Base-by-base conservation (phyloP, 2,797 vertebrate species). In the Myripristis murdjan region DNA sequence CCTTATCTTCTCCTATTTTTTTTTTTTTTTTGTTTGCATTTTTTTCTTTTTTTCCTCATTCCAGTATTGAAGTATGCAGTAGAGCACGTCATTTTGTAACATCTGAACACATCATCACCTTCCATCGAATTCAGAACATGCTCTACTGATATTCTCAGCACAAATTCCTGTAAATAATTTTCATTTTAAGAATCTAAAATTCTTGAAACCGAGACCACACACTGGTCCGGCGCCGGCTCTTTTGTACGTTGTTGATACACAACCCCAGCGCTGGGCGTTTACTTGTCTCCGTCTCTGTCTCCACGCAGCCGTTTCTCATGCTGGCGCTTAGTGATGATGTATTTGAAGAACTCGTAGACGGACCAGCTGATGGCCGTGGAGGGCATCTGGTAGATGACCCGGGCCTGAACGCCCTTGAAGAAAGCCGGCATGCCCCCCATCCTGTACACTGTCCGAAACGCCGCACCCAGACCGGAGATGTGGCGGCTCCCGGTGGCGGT, bases 321-420 rank as follows among this genome's bases (percentile, higher is more conserved):
- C 89, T 96, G 96, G 86, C 91, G 96, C 87, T 97, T 96, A 64
- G 97, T 98, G 90, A 99, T 96, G 83, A 97, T 91, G 66, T 97
- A 98, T 86, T 99, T 98, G 93, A 99, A 99, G 94, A 99, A 99
- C 94, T 99, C 98, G 0, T 99, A 99, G 84, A 99, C 97, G 0
- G 98, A 99, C 98, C 98, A 99, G 74, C 98, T 97, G 11, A 98
- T 99, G 4, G 98, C 98, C 0, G 98, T 99, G 8, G 98, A 99
- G 91, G 98, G 98, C 97, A 99, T 96, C 94, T 99, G 98, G 90
- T 98, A 99, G 88, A 99, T 98, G 79, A 99, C 85, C 80, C 98
- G 95, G 0, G 98, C 98, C 91, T 99, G 98, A 39, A 96, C 97
- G 47, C 98, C 98, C 91, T 95, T 96, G 89, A 99, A 98, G 92